Base-by-base conservation (phyloP, 2,888 invertebrate genomes). In the Dicroscelio sp. region DNA sequence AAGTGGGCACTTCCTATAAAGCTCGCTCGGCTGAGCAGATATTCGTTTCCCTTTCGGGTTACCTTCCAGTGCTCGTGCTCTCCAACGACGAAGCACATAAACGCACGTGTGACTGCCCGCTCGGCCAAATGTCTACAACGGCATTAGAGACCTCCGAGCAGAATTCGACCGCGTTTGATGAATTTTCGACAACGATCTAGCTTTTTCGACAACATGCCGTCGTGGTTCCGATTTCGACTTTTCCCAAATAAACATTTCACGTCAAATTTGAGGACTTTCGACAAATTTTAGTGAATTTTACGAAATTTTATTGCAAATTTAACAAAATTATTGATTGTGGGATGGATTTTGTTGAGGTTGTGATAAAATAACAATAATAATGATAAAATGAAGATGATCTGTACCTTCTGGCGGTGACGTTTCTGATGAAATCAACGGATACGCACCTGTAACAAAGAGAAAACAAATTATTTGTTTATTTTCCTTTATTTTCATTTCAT, bases 1-100 rank as follows among this genome's bases (percentile, higher is more conserved):
- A 94, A 94, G 93, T 93, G 93, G 93, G 92, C 88, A 90, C 92
- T 94, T 94, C 94, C 93, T 91, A 89, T 84, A 92, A 91, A 90
- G 92, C 88, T 91, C 79, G 91, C 83, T 88, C 83, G 43, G 87
- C 80, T 55, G 88, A 73, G 86, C 91, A 90, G 91, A 90, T 88
- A 83, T 88, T 90, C 89, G 84, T 86, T 80, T 84, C 80, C 86
- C 86, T 86, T 89, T 86, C 90, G 63, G 91, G 82, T 78, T 86
- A 86, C 71, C 82, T 86, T 83, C 83, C 43, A 65, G 86, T 83
- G 78, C 69, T 73, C 73, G 84, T 84, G 83, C 60, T 86, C 80
- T 80, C 27, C 67, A 75, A 89, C 76, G 85, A 80, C 85, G 85
- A 73, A 89, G 89, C 83, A 83, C 82, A 90, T 83, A 86, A 86